Evolutionary conservation across 2,113 vertebrate genomes (phyloP).

Genomic region (Protomyctophum bolini): DNA sequence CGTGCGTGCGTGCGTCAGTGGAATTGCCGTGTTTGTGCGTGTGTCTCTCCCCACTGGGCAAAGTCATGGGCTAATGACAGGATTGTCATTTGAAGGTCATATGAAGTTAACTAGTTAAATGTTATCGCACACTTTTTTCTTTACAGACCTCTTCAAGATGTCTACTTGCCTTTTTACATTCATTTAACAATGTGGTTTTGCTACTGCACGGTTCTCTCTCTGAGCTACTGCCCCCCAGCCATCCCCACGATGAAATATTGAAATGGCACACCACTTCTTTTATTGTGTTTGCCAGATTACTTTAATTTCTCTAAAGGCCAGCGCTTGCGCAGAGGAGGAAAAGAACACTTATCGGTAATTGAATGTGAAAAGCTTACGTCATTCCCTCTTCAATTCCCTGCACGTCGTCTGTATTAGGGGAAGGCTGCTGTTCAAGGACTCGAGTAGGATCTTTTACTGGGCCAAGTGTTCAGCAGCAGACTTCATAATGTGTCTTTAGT

Average conservation of each 20-base stretch:
- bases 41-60: too few relatives aligned
- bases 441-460: slow-evolving; percentile 69
- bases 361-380: slow-evolving; percentile 68
- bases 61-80: too few relatives aligned
- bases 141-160: background rate
- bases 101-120: too few relatives aligned
- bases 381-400: slow-evolving; percentile 63
- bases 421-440: slow-evolving; percentile 57
- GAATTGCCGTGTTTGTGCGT: slow-evolving; percentile 8
- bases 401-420: slow-evolving; percentile 60
- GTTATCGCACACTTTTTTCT: too few relatives aligned
- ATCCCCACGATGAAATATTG: slow-evolving; percentile 43
- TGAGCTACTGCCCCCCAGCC: slow-evolving; percentile 33
- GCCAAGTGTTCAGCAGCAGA: slow-evolving; percentile 71
- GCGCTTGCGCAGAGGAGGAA: slow-evolving; percentile 31
- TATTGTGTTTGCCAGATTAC: slow-evolving; percentile 39
- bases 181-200: slow-evolving; percentile 38
- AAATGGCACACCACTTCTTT: slow-evolving; percentile 30
- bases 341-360: slow-evolving; percentile 67
- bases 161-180: slow-evolving; percentile 19
- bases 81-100: too few relatives aligned
- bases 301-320: slow-evolving; percentile 54
- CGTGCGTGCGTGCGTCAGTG: background rate
- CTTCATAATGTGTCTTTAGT: slow-evolving; percentile 75
- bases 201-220: slow-evolving; percentile 28